A percentile compares a stretch with the other conserved stretches of the same genome.
Conservation (phyloP, 2,888 invertebrate species). For the Eumacrocentrus americanus region DNA sequence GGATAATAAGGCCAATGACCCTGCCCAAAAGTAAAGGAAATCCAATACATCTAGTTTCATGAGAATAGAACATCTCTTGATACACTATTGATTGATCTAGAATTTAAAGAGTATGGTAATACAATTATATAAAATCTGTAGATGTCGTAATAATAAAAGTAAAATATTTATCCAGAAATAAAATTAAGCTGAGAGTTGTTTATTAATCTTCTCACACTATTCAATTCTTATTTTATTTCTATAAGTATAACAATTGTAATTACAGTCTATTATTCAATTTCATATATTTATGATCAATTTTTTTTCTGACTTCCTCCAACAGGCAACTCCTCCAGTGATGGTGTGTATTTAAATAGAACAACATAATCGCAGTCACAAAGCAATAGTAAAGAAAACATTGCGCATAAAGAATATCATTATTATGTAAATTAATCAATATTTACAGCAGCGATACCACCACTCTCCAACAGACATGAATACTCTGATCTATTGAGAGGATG, state of each 20-base stretch:
- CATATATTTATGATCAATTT: neutral
- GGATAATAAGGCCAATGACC: constrained; percentile 28
- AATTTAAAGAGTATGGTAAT: no score
- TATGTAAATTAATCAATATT: neutral
- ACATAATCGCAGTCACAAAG: neutral
- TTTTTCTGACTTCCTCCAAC: no score
- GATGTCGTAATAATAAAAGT: neutral
- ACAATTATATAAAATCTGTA: neutral
- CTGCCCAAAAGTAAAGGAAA: neutral
- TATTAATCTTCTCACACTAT: neutral
- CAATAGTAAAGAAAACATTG: neutral
- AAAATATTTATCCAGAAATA: neutral
- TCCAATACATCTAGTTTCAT: neutral
- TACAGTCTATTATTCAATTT: neutral
- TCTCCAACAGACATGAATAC: neutral
- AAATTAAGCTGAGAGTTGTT: no score
- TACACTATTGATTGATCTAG: no score
- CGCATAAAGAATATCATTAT: neutral
- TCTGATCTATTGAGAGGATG: neutral
- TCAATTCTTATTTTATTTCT: neutral
- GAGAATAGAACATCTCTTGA: no score
- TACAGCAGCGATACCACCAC: neutral
- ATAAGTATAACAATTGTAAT: neutral
- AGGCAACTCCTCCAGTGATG: no score
- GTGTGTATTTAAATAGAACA: no score